A percentile compares a stretch with the other conserved stretches of the same genome.
Conservation (phyloP, 2,113 vertebrate species). For the Phodopus roborovskii region DNA sequence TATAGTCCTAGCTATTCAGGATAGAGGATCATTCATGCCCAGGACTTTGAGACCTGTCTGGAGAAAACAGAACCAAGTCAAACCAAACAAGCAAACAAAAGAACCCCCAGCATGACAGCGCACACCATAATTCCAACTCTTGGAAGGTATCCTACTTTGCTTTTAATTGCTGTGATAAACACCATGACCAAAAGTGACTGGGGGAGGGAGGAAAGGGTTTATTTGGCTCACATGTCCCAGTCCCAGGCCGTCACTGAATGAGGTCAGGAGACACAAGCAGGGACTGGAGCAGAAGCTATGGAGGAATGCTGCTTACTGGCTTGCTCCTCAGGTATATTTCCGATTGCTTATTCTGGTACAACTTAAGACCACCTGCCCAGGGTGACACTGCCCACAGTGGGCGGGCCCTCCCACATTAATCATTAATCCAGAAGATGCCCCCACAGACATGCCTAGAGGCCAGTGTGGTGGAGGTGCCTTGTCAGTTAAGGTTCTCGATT, state of each 20-base stretch:
- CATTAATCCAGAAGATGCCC: not conserved
- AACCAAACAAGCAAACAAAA: not conserved
- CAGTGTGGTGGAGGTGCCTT: not conserved
- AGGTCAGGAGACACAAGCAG: not conserved
- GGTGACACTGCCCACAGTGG: not conserved
- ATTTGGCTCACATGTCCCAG: not conserved
- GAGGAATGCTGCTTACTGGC: not conserved
- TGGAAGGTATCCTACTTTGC: not conserved
- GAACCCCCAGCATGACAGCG: not conserved
- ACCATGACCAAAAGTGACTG: not conserved
- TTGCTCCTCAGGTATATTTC: not conserved
- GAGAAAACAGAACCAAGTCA: not conserved
- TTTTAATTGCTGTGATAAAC: not conserved
- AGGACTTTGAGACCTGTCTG: not conserved
- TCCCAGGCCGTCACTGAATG: not conserved
- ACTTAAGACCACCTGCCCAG: not conserved
- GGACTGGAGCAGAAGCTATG: not conserved
- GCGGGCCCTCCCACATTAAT: not conserved
- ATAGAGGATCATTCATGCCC: not conserved
- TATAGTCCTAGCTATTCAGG: not conserved
- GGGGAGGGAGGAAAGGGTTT: not conserved
- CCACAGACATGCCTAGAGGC: not conserved
- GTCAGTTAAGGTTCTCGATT: not conserved
- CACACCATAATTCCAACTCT: not conserved
- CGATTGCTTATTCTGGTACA: not conserved